Conservation (phyloP, 2,113 vertebrate genomes). For the Peromyscus californicus region DNA sequence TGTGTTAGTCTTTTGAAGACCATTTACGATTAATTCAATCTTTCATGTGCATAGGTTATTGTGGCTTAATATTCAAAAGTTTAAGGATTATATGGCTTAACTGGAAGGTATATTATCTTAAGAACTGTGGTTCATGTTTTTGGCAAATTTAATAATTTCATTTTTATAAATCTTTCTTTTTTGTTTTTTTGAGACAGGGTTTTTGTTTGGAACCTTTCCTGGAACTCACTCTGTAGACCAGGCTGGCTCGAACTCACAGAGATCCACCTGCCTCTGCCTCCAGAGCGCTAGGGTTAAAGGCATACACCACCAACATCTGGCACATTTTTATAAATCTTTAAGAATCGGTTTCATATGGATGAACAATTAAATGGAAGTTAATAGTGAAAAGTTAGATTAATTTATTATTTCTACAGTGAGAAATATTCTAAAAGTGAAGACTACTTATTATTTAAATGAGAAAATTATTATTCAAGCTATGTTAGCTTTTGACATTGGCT, state of each 20-base stretch:
- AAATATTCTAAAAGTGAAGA: conserved; percentile 25
- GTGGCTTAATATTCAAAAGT: background rate
- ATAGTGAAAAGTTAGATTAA: background rate
- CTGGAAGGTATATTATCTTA: background rate
- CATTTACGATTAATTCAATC: background rate
- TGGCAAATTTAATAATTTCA: background rate
- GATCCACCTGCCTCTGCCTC: no score
- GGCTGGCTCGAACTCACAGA: no score
- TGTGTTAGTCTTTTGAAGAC: background rate
- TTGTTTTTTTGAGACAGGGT: no score
- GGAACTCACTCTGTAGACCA: no score
- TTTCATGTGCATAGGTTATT: background rate
- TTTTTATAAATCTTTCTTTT: background rate
- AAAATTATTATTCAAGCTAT: conserved; percentile 56
- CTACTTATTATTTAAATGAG: conserved; percentile 27
- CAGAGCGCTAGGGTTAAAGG: no score
- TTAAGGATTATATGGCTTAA: background rate
- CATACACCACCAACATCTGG: no score
- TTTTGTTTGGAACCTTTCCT: no score
- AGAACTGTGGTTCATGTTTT: background rate
- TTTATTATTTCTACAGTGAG: background rate
- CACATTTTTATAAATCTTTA: background rate
- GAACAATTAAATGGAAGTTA: background rate
- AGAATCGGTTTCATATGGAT: background rate
- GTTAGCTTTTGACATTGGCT: conserved; percentile 17